Evolutionary conservation across 2,888 invertebrate species (phyloP), one percentile per base, ranked within the genome.

Genomic region (Sycophila texana): DNA sequence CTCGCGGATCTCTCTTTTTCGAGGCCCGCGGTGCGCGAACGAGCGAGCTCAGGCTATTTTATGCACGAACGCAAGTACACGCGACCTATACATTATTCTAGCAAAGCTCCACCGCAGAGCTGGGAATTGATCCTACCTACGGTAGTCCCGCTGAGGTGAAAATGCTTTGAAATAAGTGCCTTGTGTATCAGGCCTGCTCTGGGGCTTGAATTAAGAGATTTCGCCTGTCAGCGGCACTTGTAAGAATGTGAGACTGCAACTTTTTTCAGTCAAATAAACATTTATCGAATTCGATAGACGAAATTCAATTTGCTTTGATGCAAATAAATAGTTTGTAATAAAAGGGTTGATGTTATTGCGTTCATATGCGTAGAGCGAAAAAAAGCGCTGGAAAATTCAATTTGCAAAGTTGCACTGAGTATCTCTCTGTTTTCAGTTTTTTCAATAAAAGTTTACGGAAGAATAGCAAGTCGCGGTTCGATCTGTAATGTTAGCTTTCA

Each of bases 1-100:
- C 68, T 61, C 39, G 4, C 66, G 47, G 47, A 20, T 81, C 68
- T 76, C 78, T 80, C 82, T 68, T 57, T 78, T 78, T 74, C 57
- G 55, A 12, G 57, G 5, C 5, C 10, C 26, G 16, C 26, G 39
- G 30, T n/a, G 18, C 13, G 39, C 18, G 20, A 70, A 47, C 49
- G 70, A 70, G 57, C 66, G 55, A 65, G 65, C 58, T 49, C 79
- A 26, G 55, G 80, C 72, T 77, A 68, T 74, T 65, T 74, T 65
- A 74, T 60, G 75, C 39, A 83, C 83, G 67, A 73, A 47, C 20
- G 66, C 70, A 58, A 72, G 83, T 58, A 72, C 82, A 39, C 63
- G 39, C 63, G 30, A 26, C 16, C 67, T 67, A 53, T 39, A 63
- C 63, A 39, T 13, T 39, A 39, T 39, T 39, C 39, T 39, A 39